Evolutionary conservation across 2,888 invertebrate species (phyloP).

Genomic region (Ptychoptera albimana): DNA sequence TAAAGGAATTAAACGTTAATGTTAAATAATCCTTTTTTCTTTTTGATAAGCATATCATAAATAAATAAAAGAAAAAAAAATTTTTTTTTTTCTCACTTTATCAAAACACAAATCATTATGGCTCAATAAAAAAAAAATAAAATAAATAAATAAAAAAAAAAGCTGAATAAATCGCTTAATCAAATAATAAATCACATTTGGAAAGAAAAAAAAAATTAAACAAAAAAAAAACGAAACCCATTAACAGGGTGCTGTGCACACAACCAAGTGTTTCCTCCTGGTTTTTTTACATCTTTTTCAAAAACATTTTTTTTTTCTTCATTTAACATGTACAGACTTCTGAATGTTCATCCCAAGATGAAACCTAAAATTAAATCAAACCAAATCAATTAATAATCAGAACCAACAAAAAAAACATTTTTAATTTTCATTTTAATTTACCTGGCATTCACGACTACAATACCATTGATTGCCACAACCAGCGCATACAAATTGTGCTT

Average conservation of each 20-base stretch:
- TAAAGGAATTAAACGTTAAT: no score
- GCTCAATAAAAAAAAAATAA: no score
- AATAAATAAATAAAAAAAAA: no score
- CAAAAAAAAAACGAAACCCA: background rate
- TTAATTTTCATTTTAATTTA: no score
- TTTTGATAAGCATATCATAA: no score
- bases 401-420: no score
- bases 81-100: no score
- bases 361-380: slow-evolving; percentile 41
- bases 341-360: slow-evolving; percentile 77
- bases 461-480: slow-evolving; percentile 90
- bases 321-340: slow-evolving; percentile 64
- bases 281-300: background rate
- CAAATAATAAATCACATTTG: background rate
- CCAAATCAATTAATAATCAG: slow-evolving; percentile 8
- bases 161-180: background rate
- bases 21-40: no score
- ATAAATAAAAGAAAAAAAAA: no score
- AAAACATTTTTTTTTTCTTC: background rate
- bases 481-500: slow-evolving; percentile 77
- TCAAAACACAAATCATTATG: no score
- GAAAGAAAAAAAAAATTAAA: background rate
- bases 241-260: no score
- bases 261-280: background rate
- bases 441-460: slow-evolving; percentile 86